Base-by-base conservation (phyloP, 1,140 invertebrate genomes). In the Drosophila lini region DNA sequence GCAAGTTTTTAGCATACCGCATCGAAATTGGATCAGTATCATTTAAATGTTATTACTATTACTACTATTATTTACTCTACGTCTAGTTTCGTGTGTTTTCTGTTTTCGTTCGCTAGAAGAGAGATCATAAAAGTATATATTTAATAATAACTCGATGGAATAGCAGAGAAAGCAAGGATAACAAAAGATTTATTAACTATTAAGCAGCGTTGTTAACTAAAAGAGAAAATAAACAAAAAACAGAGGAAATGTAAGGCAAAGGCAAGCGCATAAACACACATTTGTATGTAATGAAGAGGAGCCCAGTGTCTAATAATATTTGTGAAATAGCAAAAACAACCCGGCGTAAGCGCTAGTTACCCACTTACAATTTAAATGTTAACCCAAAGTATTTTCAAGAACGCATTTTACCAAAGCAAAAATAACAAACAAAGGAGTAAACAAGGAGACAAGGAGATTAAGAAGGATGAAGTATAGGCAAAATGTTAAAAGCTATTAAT, bases 351-450 rank as follows among this genome's bases (percentile, higher is more conserved):
- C 65, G 61, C 68, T 69, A 81, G 64, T 69, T 77, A 80, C 71
- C 83, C 76, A 74, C 67, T 80, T 77, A 75, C 71, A 75, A 77
- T 59, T 77, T 76, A 83, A 88, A 88, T 89, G 84, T 89, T 84
- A 89, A 88, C 80, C 84, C 78, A 83, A 89, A 89, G 85, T 90
- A 89, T 90, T 88, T 82, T 89, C 80, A 81, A 89, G 40, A 81
- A 65, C 50, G 85, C 84, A 89, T 89, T 89, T 89, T 84, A 89
- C 78, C 79, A 75, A 83, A 88, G 47, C 38, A 63, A 56, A 67
- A 25, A 56, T 64, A 56, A 58, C 76, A 65, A 71, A 50, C 28
- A 76, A 77, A 41, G 55, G 48, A 25, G 52, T 55, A 67, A 52
- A 3, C 28, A 9, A 52, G 55, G 22, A 48, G 22, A 58, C 4